These are phyloP conservation scores for Mycetomoellerius zeteki DNA, from an alignment of 1,140 invertebrate genomes.

Conservation along the genomic window DNA sequence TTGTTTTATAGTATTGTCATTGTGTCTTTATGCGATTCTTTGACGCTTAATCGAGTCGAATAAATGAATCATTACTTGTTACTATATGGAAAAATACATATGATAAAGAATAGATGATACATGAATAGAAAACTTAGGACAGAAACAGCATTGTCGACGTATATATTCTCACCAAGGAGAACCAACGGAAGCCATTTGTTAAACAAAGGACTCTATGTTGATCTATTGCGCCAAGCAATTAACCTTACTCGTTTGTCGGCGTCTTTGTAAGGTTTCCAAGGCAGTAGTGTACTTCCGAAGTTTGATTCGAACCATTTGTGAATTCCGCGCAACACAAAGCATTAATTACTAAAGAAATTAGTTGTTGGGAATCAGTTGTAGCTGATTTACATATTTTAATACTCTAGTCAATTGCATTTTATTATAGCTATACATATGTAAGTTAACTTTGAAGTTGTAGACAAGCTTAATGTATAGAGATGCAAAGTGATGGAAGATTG, in stretches of 20 bases:
- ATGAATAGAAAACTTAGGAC: constrained; percentile 1
- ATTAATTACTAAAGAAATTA: constrained; percentile 18
- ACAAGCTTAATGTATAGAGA: too few relatives aligned
- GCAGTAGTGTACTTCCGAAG: constrained; percentile 1
- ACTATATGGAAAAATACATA: neutral
- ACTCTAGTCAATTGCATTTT: neutral
- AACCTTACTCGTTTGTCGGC: constrained; percentile 76
- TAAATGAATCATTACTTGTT: neutral
- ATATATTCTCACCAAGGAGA: constrained; percentile 28
- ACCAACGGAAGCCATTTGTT: constrained; percentile 76
- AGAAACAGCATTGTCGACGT: neutral
- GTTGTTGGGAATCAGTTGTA: neutral
- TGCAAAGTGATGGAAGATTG: too few relatives aligned
- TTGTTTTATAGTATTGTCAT: neutral
- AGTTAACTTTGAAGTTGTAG: too few relatives aligned
- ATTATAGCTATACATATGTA: too few relatives aligned
- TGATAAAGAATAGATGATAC: neutral
- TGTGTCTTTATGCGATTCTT: neutral
- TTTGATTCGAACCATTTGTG: constrained; percentile 32
- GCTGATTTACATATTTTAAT: constrained; percentile 8
- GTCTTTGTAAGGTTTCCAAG: constrained; percentile 77
- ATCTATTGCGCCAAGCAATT: constrained; percentile 79
- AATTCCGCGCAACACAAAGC: constrained; percentile 30
- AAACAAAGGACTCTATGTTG: constrained; percentile 74
- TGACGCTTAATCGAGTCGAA: neutral